Percentiles rank a stretch among this genome's conserved stretches.
phyloP scores from a whole-genome alignment of 1,140 invertebrate genomes.

The Sycobia sp. region DNA sequence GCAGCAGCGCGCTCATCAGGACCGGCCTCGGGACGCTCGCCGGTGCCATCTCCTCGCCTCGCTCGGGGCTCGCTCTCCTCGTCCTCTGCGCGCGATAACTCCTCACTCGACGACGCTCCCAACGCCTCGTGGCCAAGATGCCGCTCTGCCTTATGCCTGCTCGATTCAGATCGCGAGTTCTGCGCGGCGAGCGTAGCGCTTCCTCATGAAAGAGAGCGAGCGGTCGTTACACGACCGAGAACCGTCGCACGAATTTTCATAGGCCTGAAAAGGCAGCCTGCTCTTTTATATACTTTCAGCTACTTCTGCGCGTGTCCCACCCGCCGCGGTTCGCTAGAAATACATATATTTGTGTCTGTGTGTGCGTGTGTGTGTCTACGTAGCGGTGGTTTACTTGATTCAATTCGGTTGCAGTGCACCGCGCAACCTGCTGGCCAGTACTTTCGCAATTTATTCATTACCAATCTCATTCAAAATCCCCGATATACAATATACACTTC shows the following conservation, averaged over 20 bases:
- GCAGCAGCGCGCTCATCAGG: conserved; percentile 32
- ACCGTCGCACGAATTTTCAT: background rate
- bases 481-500: background rate
- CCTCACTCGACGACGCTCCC: no score
- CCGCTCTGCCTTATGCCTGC: conserved; percentile 1
- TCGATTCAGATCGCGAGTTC: background rate
- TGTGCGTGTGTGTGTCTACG: no score
- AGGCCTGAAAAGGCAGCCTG: background rate
- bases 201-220: no score
- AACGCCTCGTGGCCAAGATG: no score
- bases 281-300: conserved; percentile 6
- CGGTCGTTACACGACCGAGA: no score
- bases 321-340: background rate
- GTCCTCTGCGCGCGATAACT: no score
- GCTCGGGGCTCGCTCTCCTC: no score
- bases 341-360: no score
- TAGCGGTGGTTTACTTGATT: no score
- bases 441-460: conserved; percentile 25
- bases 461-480: conserved; percentile 17
- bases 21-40: conserved; percentile 10
- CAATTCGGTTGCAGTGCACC: no score
- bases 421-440: background rate
- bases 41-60: background rate
- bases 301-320: background rate
- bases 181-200: no score